Conservation (phyloP, 2,113 vertebrate genomes). For the Percina caprodes region DNA sequence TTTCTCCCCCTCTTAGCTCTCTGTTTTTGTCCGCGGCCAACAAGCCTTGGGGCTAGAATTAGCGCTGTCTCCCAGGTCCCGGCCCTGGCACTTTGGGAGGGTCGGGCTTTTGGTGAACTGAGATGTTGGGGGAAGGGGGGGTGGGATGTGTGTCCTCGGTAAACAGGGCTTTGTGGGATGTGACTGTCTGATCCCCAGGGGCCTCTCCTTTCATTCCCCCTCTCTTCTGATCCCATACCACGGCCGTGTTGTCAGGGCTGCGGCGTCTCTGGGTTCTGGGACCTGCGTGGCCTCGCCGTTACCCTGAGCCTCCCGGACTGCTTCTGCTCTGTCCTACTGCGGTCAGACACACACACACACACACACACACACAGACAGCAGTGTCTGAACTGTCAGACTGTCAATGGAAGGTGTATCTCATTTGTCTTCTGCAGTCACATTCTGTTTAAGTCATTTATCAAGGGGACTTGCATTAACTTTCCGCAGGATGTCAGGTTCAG, state of each 20-base stretch:
- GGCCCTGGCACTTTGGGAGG: conserved; percentile 75
- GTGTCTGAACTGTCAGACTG: conserved; percentile 26
- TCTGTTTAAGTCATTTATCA: conserved; percentile 43
- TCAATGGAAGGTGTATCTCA: conserved; percentile 41
- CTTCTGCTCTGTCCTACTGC: conserved; percentile 17
- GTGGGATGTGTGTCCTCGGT: conserved; percentile 80
- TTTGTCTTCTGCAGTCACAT: conserved; percentile 33
- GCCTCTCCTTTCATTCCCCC: conserved; percentile 69
- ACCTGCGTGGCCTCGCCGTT: conserved; percentile 56
- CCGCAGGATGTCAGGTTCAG: conserved; percentile 36
- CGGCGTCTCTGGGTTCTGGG: conserved; percentile 59
- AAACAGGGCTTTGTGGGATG: conserved; percentile 84
- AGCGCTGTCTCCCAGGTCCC: conserved; percentile 83
- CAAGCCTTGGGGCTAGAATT: conserved; percentile 81
- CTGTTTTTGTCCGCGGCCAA: conserved; percentile 71
- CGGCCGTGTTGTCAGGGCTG: conserved; percentile 40
- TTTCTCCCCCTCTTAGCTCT: conserved; percentile 45
- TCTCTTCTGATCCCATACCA: conserved; percentile 64
- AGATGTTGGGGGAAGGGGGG: too few relatives aligned
- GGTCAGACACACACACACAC: not conserved
- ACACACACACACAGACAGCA: not conserved
- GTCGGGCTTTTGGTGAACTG: conserved; percentile 57
- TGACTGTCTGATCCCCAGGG: conserved; percentile 82
- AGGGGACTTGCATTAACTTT: conserved; percentile 39
- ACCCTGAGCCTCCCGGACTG: conserved; percentile 45